phyloP scores from a whole-genome alignment of 2,113 vertebrate species.

The Phalacrocorax pelagicus region DNA sequence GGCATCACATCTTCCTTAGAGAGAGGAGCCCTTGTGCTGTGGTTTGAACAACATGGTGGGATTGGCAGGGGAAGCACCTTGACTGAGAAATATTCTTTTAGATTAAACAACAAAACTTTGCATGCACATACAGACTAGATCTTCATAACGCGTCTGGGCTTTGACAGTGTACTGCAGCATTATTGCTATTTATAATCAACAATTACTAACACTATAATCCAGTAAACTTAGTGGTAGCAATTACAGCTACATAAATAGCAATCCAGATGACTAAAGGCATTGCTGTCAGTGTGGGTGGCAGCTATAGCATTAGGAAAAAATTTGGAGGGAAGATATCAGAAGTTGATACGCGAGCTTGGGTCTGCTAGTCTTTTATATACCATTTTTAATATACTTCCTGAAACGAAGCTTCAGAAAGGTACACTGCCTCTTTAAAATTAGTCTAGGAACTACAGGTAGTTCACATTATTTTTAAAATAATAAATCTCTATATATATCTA shows the following conservation, averaged over 20 bases:
- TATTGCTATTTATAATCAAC: conserved; percentile 70
- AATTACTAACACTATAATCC: conserved; percentile 69
- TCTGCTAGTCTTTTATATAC: conserved; percentile 65
- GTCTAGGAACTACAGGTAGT: conserved; percentile 70
- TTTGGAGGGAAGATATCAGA: conserved; percentile 5
- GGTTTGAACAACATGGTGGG: not conserved
- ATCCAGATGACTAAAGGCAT: conserved; percentile 48
- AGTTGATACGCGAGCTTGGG: not conserved
- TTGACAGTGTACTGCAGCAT: conserved; percentile 60
- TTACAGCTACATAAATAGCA: conserved; percentile 74
- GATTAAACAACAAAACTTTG: conserved; percentile 53
- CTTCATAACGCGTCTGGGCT: conserved; percentile 7
- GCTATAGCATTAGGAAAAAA: conserved; percentile 34
- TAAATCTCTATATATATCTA: conserved; percentile 69
- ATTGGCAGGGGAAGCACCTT: not conserved
- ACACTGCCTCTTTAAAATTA: conserved; percentile 71
- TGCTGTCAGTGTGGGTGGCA: conserved; percentile 58
- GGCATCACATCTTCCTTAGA: not conserved
- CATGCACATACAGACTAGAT: conserved; percentile 38
- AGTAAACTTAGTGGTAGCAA: conserved; percentile 67
- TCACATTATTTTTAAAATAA: conserved; percentile 71
- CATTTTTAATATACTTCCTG: conserved; percentile 71
- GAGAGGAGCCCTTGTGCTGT: not conserved
- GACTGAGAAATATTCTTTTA: conserved; percentile 15
- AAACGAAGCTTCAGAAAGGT: conserved; percentile 68